These are phyloP conservation scores for Poecilia velifera DNA, from an alignment of 2,797 vertebrate species.

Conservation along the genomic window DNA sequence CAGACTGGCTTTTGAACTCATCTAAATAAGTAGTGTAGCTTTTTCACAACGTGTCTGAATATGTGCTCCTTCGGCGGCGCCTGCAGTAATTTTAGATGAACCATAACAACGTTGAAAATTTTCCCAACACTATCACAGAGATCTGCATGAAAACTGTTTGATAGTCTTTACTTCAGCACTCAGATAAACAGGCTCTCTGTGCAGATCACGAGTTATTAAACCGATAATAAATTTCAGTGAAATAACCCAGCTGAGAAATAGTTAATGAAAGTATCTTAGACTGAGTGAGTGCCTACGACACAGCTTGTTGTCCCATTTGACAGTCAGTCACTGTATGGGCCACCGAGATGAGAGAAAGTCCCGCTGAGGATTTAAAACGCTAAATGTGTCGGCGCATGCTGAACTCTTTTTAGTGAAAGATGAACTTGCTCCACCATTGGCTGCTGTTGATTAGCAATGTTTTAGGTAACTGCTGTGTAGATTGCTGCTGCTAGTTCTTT, in stretches of 20 bases:
- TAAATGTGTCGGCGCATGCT: neutral
- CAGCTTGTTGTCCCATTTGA: neutral
- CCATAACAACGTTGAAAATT: neutral
- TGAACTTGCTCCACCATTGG: neutral
- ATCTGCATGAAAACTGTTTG: neutral
- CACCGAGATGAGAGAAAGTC: neutral
- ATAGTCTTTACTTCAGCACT: neutral
- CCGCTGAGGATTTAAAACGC: neutral
- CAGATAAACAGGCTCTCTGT: neutral
- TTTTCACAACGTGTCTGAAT: neutral
- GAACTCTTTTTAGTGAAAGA: neutral
- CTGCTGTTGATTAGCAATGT: conserved; percentile 1
- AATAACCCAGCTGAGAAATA: neutral
- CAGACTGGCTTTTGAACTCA: neutral
- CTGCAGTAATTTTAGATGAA: neutral
- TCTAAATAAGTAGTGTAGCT: neutral
- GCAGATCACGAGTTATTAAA: neutral
- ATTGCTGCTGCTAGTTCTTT: neutral
- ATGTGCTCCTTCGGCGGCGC: neutral
- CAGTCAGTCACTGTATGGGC: neutral
- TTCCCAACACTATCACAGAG: neutral
- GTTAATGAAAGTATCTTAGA: neutral
- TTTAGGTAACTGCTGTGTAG: neutral
- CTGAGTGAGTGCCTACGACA: neutral
- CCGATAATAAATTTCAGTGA: neutral